Evolutionary conservation across 2,797 vertebrate species (phyloP).

Genomic region (Sarcophilus harrisii): DNA sequence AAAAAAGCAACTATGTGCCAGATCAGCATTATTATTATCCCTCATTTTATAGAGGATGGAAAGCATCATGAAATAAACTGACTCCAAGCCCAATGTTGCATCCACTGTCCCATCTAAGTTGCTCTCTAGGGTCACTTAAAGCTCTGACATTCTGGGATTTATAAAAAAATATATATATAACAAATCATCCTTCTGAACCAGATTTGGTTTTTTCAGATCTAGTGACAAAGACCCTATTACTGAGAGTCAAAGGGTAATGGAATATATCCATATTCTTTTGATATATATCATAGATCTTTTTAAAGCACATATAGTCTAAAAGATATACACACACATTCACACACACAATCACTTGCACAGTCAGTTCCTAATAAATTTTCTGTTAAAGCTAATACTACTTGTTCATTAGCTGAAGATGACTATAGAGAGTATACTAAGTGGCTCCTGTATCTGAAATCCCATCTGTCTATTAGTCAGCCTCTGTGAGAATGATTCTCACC

Average conservation of each 20-base stretch:
- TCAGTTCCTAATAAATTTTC: conserved; percentile 28
- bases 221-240: conserved; percentile 27
- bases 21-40: not conserved
- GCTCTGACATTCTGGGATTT: not conserved
- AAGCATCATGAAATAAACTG: not conserved
- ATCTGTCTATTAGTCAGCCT: conserved; percentile 19
- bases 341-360: not conserved
- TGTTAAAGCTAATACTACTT: conserved; percentile 58
- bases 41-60: not conserved
- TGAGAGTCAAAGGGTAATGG: conserved; percentile 41
- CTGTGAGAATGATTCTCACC: conserved; percentile 26
- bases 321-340: not conserved
- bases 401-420: conserved; percentile 62
- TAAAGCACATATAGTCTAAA: not conserved
- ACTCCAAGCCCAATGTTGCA: not conserved
- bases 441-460: conserved; percentile 2
- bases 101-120: not conserved
- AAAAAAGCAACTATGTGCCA: not conserved
- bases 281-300: conserved; percentile 45
- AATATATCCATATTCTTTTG: conserved; percentile 45
- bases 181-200: conserved; percentile 43
- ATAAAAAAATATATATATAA: not conserved
- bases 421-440: conserved; percentile 14
- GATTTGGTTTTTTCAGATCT: conserved; percentile 54
- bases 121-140: not conserved